Evolutionary conservation across 1,140 invertebrate species (phyloP), one percentile per base, ranked within the genome.

Genomic region (Atta texana): DNA sequence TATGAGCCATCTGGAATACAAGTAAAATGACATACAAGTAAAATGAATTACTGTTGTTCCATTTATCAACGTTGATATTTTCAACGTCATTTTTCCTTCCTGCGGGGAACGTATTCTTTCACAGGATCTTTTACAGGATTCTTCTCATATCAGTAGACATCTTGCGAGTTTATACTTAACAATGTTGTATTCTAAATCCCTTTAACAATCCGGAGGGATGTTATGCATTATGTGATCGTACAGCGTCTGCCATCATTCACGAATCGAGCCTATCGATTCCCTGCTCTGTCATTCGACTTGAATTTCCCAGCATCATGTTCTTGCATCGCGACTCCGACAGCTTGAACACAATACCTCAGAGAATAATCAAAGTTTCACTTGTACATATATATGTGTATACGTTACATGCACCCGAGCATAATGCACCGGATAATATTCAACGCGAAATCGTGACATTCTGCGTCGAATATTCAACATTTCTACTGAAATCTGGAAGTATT

Each of bases 351-450:
- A 89, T 88, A 63, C 81, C 81, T 53, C 3, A n/a, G 82, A 85
- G 86, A 85, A 87, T 87, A 71, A 85, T 75, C 80, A 74, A 87
- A 85, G 81, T 87, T 85, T 85, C 69, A 53, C 49, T 51, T 34
- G 64, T 28, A 81, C 0, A 24, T 12, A 51, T 34, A 34, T 34
- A 34, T 39, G 18, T 55, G 53, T 55, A n/a, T 44, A 72, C 24
- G 16, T 18, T 12, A 24, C 39, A 69, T 53, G 21, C 64, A 80
- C 85, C 53, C 59, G 18, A 66, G 39, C 24, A 74, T 82, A 82
- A 82, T 74, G 80, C 55, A 59, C 39, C 39, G 80, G 71, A 84
- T 84, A 75, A 84, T 84, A 84, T 84, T 84, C 80, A 84, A 7
- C 68, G 53, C 28, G 69, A 84, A 84, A 84, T 84, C 68, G 69